These are phyloP conservation scores for Reinhardtius hippoglossoides DNA, from an alignment of 2,113 vertebrate genomes.

Conservation along the genomic window DNA sequence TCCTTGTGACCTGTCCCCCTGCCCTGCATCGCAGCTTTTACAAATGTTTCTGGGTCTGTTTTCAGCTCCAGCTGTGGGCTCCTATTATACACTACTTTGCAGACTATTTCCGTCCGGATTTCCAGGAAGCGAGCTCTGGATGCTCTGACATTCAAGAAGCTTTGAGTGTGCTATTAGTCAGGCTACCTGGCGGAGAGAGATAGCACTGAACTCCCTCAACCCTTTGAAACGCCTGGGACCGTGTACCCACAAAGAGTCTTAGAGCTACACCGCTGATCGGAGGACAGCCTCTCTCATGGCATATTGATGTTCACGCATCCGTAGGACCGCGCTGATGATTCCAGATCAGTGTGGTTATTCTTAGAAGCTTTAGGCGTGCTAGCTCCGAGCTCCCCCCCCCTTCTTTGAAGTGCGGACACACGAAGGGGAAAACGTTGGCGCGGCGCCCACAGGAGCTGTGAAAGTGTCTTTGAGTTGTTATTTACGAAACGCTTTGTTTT, in stretches of 20 bases:
- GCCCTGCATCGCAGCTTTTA: constrained; percentile 20
- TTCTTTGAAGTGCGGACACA: constrained; percentile 55
- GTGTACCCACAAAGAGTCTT: constrained; percentile 62
- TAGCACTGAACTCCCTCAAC: constrained; percentile 70
- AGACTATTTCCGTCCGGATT: constrained; percentile 65
- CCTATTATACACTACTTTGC: constrained; percentile 57
- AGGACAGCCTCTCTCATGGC: constrained; percentile 40
- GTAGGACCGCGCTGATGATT: constrained; percentile 48
- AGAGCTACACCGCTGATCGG: constrained; percentile 47
- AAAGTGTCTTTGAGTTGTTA: constrained; percentile 52
- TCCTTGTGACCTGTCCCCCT: constrained; percentile 28
- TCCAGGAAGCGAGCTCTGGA: constrained; percentile 57
- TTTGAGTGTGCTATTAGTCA: constrained; percentile 77
- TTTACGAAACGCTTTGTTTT: constrained; percentile 72
- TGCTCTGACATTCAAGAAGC: constrained; percentile 74
- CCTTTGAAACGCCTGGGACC: constrained; percentile 57
- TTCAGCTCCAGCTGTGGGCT: constrained; percentile 47
- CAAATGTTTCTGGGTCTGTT: constrained; percentile 24
- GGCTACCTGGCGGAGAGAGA: constrained; percentile 76
- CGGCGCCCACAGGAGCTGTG: constrained; percentile 45
- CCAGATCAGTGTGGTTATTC: constrained; percentile 64
- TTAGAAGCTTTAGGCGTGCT: constrained; percentile 44
- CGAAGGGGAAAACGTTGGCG: constrained; percentile 24
- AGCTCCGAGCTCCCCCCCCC: constrained; percentile 27
- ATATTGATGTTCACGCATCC: constrained; percentile 29